phyloP scores from a whole-genome alignment of 2,797 vertebrate species.

The Molossus molossus region DNA sequence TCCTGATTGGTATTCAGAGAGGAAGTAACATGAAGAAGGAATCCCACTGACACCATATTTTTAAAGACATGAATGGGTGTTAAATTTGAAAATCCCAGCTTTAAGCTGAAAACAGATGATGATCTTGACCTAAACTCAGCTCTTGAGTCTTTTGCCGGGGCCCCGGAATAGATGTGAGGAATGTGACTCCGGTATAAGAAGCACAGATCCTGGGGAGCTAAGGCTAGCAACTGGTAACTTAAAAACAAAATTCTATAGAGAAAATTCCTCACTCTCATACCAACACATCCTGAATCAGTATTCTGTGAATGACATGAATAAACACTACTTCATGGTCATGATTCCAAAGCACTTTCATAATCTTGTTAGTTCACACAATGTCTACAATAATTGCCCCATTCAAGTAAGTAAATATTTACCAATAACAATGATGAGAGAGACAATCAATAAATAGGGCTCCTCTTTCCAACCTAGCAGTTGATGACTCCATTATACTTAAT shows the following conservation, averaged over 20 bases:
- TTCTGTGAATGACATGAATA: conserved; percentile 17
- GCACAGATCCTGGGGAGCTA: not conserved
- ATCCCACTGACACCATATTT: not conserved
- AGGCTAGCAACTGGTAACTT: not conserved
- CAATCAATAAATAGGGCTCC: not conserved
- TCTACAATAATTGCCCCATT: not conserved
- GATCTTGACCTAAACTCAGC: not conserved
- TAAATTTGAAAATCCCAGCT: conserved; percentile 11
- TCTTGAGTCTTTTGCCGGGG: not conserved
- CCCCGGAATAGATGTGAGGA: not conserved
- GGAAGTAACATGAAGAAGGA: not conserved
- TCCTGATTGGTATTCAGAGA: not conserved
- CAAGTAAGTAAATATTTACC: conserved; percentile 47
- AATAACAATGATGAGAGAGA: conserved; percentile 40
- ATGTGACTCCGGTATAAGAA: not conserved
- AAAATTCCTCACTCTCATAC: conserved; percentile 9
- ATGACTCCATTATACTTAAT: not conserved
- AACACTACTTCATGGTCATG: not conserved
- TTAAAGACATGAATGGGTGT: conserved; percentile 29
- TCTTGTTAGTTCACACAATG: not conserved
- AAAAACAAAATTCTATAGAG: not conserved
- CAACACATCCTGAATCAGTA: not conserved
- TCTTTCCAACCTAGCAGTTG: not conserved
- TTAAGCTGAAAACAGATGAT: not conserved
- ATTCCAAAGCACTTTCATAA: conserved; percentile 36